Base-by-base conservation (phyloP, 2,888 invertebrate species). In the Heliconius ismenius region DNA sequence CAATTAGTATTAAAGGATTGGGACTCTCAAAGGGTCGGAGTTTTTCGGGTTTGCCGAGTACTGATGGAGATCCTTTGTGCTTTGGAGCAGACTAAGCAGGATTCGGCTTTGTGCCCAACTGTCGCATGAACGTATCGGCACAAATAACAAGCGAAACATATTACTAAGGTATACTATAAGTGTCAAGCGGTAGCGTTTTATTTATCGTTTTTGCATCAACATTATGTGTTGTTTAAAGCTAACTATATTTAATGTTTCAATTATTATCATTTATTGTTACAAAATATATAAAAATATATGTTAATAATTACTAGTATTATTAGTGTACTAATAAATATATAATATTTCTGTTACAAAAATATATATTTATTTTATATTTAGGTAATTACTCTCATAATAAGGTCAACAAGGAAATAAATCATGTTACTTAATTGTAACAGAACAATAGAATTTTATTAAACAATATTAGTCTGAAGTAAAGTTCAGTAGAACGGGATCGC, bases 1-100 rank as follows among this genome's bases (percentile, higher is more conserved):
- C 93, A 93, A 94, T 94, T 93, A 94, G 94, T 92, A 91, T 94
- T 93, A 93, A 92, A 91, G 93, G 92, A 92, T 92, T 92, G 92
- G 89, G 89, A 85, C 85, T 85, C 89, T 91, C 92, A 92, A 92
- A 92, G 91, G 92, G 88, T 83, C 84, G 89, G 89, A 91, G 86
- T 92, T 92, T 93, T 93, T 92, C 89, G 91, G 92, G 92, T 92
- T 89, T 86, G 89, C 81, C 86, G 90, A 88, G 83, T 86, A 81
- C 85, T 85, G 90, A 89, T 89, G 88, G 85, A 87, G 84, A 86
- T 86, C 90, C 91, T 93, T 93, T 93, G 92, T 93, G 92, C 90
- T 87, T 84, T 90, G 88, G 84, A 92, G 90, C 92, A 91, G 87
- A 91, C 91, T 92, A 92, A 93, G 90, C 88, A 88, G 89, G 87